Evolutionary conservation across 2,888 invertebrate species (phyloP), one percentile per base, ranked within the genome.

Genomic region (Oxystoma pomonae): DNA sequence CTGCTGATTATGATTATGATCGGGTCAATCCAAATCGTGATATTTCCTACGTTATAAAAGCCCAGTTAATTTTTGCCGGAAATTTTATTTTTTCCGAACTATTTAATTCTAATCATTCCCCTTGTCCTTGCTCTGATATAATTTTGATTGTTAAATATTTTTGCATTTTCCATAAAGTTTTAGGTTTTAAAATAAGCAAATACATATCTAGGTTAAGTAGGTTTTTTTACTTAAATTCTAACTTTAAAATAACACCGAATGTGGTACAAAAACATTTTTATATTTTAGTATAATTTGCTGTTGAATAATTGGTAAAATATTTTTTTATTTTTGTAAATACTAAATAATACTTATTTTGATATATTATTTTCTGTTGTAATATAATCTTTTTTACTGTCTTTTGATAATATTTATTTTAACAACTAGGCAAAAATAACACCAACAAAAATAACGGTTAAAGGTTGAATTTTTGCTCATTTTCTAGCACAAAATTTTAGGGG

Each of bases 311-410:
- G 12, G 35, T 35, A 35, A 35, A 35, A 35, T 35, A 35, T 7
- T 35, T 35, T 35, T 35, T 12, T 35, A n/a, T 58, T 22, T 59
- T 52, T 20, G 22, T 57, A 51, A 16, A 19, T 61, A 22, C 19
- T 16, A 52, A 58, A 17, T 20, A 52, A 21, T 58, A 52, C 19
- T 52, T 18, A 59, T 59, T 51, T 35, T 12, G 12, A 7, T 35
- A 35, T 35, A 35, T 7, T 35, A 35, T 35, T 35, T 35, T 35
- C 35, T 35, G 35, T 35, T 35, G 35, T 35, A 35, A 35, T 35
- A 35, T 35, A 35, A 35, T 35, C 3, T 35, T 35, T 35, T 35
- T 35, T 35, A 35, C 35, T 35, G 12, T 12, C 12, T 35, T 3
- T 35, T 35, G 3, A 35, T 35, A 35, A 35, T 35, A 3, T 35